Percentiles rank a stretch among this genome's conserved stretches.
Evolutionary conservation across 2,888 invertebrate genomes (phyloP).

Genomic region (Erannis defoliaria): DNA sequence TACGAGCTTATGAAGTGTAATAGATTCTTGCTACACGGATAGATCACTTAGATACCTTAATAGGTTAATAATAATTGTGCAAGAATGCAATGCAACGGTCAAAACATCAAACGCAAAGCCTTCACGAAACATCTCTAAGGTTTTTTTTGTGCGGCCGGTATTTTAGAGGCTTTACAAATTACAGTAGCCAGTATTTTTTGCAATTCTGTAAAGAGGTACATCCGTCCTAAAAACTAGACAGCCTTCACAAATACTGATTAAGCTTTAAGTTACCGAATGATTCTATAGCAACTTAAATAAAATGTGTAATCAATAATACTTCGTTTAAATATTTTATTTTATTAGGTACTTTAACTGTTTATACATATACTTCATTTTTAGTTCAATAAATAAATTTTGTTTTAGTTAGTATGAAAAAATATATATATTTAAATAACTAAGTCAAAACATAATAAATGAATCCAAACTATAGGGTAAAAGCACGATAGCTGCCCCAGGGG

Average conservation of each 20-base stretch:
- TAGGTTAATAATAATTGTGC: background rate
- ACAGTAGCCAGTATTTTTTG: constrained; percentile 5
- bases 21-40: too few relatives aligned
- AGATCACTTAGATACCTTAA: too few relatives aligned
- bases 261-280: constrained; percentile 2
- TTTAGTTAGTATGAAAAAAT: too few relatives aligned
- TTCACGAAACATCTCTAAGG: background rate
- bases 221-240: constrained; percentile 15
- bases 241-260: constrained; percentile 15
- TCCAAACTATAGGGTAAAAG: too few relatives aligned
- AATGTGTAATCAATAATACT: background rate
- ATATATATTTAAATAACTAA: too few relatives aligned
- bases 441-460: too few relatives aligned
- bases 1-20: too few relatives aligned
- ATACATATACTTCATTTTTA: too few relatives aligned
- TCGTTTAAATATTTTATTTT: too few relatives aligned
- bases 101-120: background rate
- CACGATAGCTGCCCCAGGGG: too few relatives aligned
- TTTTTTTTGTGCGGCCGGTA: background rate
- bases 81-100: background rate
- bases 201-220: constrained; percentile 2
- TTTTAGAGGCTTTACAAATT: background rate
- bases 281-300: background rate
- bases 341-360: too few relatives aligned
- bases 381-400: too few relatives aligned